phyloP scores from a whole-genome alignment of 2,888 invertebrate species.

The Sesamia inferens region DNA sequence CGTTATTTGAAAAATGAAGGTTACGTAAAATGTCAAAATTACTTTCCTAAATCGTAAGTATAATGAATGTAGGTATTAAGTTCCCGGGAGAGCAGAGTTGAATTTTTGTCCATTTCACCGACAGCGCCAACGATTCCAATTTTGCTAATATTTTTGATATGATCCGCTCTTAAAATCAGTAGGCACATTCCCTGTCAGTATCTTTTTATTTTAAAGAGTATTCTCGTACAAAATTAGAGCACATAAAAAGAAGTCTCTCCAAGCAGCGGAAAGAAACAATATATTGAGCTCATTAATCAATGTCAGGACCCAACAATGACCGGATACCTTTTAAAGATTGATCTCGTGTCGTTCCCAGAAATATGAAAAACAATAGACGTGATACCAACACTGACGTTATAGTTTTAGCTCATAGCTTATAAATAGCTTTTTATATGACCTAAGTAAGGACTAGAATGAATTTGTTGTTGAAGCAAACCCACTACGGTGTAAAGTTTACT shows the following conservation, averaged over 20 bases:
- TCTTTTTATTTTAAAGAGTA: slow-evolving; percentile 15
- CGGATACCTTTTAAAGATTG: slow-evolving; percentile 72
- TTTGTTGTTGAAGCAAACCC: slow-evolving; percentile 10
- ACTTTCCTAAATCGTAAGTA: background rate
- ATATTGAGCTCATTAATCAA: slow-evolving; percentile 80
- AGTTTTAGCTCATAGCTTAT: slow-evolving; percentile 18
- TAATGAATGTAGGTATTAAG: slow-evolving; percentile 4
- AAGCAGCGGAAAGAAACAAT: slow-evolving; percentile 74
- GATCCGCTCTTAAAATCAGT: background rate
- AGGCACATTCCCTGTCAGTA: background rate
- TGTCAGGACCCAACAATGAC: slow-evolving; percentile 77
- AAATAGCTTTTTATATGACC: slow-evolving; percentile 5
- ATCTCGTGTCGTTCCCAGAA: slow-evolving; percentile 63
- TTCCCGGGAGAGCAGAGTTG: background rate
- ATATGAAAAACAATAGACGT: slow-evolving; percentile 59
- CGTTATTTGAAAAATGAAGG: background rate
- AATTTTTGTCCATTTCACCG: background rate
- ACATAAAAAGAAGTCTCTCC: slow-evolving; percentile 63
- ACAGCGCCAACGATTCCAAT: background rate
- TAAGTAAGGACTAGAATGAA: slow-evolving; percentile 13
- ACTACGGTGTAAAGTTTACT: slow-evolving; percentile 19
- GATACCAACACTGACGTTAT: slow-evolving; percentile 26
- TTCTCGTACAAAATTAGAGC: slow-evolving; percentile 39
- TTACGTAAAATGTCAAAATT: background rate
- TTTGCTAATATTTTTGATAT: background rate